These are phyloP conservation scores for Tillus elongatus DNA, from an alignment of 2,888 invertebrate genomes.

Conservation along the genomic window DNA sequence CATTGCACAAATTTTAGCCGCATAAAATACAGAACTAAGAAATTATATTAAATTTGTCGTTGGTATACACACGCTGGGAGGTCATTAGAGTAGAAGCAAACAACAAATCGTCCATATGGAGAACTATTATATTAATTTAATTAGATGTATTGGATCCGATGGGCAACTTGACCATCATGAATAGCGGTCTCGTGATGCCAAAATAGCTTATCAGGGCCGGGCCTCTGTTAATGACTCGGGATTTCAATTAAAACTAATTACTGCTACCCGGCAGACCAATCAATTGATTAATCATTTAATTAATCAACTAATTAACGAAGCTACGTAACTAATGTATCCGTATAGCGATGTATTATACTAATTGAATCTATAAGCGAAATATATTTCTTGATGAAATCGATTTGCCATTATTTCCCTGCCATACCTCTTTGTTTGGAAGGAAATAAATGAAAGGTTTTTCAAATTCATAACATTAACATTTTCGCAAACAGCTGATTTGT, in stretches of 20 bases:
- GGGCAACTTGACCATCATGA: slow-evolving; percentile 27
- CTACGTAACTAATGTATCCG: slow-evolving; percentile 38
- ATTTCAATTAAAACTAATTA: slow-evolving; percentile 58
- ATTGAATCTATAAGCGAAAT: slow-evolving; percentile 37
- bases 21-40: no score
- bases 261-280: slow-evolving; percentile 40
- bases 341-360: slow-evolving; percentile 34
- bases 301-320: slow-evolving; percentile 42
- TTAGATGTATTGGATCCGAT: slow-evolving; percentile 29
- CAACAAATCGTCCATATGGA: no score
- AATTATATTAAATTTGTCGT: no score
- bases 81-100: no score
- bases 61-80: no score
- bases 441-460: no score
- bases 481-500: no score
- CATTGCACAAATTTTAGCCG: no score
- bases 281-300: slow-evolving; percentile 44
- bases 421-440: no score
- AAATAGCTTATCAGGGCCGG: slow-evolving; percentile 50
- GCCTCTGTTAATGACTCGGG: slow-evolving; percentile 55
- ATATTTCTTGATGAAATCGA: no score
- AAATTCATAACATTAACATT: no score
- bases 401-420: no score
- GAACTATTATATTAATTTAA: slow-evolving; percentile 30
- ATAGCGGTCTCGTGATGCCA: slow-evolving; percentile 29